These are phyloP conservation scores for Nyctereutes procyonoides DNA, from an alignment of 2,113 vertebrate species.

Conservation along the genomic window DNA sequence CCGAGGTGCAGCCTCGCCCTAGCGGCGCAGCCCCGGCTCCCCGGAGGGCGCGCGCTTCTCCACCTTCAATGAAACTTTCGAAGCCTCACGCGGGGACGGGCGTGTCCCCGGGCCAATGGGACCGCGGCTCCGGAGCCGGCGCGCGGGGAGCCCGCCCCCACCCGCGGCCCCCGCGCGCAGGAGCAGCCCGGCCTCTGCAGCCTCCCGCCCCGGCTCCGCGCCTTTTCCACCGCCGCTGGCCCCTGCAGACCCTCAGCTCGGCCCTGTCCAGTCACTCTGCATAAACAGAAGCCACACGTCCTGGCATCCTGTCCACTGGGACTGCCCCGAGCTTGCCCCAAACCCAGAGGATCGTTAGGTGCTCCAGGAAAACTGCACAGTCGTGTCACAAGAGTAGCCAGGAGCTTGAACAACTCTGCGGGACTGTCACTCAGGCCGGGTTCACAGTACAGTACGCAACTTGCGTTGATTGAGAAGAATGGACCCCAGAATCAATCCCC, in stretches of 20 bases:
- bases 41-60: conserved; percentile 78
- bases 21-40: conserved; percentile 38
- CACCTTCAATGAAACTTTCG: conserved; percentile 85
- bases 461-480: neutral
- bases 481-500: neutral
- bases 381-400: fast-evolving
- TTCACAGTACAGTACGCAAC: neutral
- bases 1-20: neutral
- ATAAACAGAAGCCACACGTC: neutral
- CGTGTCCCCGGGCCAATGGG: conserved; percentile 62
- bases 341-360: neutral
- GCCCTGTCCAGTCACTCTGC: neutral
- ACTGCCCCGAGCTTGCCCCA: neutral
- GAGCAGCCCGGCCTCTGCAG: neutral
- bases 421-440: neutral
- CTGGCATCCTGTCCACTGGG: neutral
- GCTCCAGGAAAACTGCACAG: neutral
- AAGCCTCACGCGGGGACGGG: conserved; percentile 63
- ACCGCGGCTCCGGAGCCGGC: neutral
- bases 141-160: neutral
- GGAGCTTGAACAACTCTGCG: neutral
- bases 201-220: fast-evolving
- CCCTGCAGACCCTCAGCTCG: neutral
- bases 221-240: neutral
- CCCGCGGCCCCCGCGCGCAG: fast-evolving